Base-by-base conservation (phyloP, 1,140 invertebrate species). In the Drosophila sulfurigaster region DNA sequence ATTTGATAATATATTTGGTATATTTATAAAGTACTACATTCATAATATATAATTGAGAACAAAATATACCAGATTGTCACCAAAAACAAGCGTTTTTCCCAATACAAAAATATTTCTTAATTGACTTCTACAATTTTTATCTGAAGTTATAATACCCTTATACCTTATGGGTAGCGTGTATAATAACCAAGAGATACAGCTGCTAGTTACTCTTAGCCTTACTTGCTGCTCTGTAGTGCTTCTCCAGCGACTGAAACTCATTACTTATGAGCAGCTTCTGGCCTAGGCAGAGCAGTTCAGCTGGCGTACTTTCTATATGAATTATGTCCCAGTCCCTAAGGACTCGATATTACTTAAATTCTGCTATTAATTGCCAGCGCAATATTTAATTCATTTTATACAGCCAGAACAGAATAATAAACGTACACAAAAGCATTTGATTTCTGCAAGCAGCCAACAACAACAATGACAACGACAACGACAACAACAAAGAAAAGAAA, bases 231-330 rank as follows among this genome's bases (percentile, higher is more conserved):
- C 20, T 25, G 20, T 20, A 45, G 38, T 28, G 38, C 3, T 20
- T 52, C 49, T 52, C 5, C 13, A 30, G 28, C 46, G 15, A 57
- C 54, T 20, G 6, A 16, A 20, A 48, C 46, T 48, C 46, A 48
- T 48, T 48, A 48, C 46, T 48, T 48, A 48, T 48, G 46, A 13
- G 45, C 46, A 20, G 46, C 45, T 46, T 11, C 13, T 46, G 45
- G 5, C 2, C 20, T 25, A 25, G 20, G 20, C 20, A 25, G 20
- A 25, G 20, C 20, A 25, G 20, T 25, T 25, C 15, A 46, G 45
- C 15, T 13, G 15, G 5, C 45, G 4, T 11, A 15, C n/a, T 15
- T 16, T 46, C 45, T 5, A 48, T 48, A 48, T 48, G 38, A 10
- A 41, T 41, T 41, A 11, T 41, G 38, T 10, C 10, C 11, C 11